Evolutionary conservation across 92 coral and sea anemone genomes (phyloP), one percentile per base, ranked within the genome.

Genomic region (Zoanthus sociatus): DNA sequence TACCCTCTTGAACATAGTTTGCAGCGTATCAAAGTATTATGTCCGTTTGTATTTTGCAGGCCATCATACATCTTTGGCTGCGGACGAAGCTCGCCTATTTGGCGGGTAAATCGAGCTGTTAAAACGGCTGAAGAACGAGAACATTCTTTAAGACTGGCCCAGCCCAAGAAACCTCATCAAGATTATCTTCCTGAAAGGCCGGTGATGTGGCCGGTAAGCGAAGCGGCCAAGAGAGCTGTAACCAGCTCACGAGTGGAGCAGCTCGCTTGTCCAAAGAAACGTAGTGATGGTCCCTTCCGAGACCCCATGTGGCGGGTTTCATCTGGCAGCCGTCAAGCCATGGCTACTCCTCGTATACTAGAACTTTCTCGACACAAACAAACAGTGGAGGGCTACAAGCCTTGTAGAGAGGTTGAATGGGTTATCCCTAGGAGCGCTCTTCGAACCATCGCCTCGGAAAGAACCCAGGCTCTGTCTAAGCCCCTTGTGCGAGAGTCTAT

Each of bases 271-370:
- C 98, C 99, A 17, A 97, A 97, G 81, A 92, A 96, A 14, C 96
- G 96, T 17, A 79, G 92, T 30, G 98, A 97, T 64, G 92, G 95
- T 31, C 92, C 85, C 14, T 78, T 90, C 48, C 89, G 99, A 69
- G 99, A 97, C 20, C 98, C 99, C 18, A 87, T 89, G 55, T 97
- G 99, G 99, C 86, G 91, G 7, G 98, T 97, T 15, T 87, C 99
- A 1, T 93, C 94, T 14, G 92, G 98, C 1, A 95, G 92, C 37
- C 89, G 89, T 37, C 91, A 95, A 47, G 90, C 93, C 13, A 96
- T 92, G 14, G 98, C 99, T 1, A 93, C 94, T 13, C 94, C 96
- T 9, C 86, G 99, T 48, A 94, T 92, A 0, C 92, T 92, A 46
- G 99, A 92, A 54, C 94, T 97, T 7, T 91, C 98, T 31, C 95